Percentiles rank a stretch among this genome's conserved stretches.
Conservation (phyloP, 2,113 vertebrate species). For the Morone chrysops region DNA sequence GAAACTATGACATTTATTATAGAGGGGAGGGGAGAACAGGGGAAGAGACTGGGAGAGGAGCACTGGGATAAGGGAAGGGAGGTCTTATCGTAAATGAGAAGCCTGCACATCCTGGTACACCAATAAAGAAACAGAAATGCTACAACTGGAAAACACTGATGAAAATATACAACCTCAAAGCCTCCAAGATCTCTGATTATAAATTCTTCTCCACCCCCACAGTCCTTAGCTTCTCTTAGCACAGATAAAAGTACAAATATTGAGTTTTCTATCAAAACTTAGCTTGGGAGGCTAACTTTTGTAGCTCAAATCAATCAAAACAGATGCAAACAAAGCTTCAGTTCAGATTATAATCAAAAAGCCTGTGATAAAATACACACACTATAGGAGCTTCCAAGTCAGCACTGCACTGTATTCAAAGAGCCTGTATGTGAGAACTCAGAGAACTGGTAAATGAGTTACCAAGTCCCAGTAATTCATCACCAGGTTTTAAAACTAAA, state of each 20-base stretch:
- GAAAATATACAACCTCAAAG: conserved; percentile 39
- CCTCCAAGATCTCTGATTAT: conserved; percentile 1
- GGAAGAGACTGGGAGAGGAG: conserved; percentile 60
- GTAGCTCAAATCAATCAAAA: conserved; percentile 37
- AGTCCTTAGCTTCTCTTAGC: background rate
- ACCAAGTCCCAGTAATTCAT: conserved; percentile 74
- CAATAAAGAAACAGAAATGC: conserved; percentile 30
- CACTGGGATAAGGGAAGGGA: conserved; percentile 59
- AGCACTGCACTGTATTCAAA: conserved; percentile 45
- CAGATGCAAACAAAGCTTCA: conserved; percentile 49
- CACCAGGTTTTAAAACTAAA: conserved; percentile 70
- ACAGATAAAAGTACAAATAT: conserved; percentile 43
- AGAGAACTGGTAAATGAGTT: conserved; percentile 75
- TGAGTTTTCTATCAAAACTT: conserved; percentile 52
- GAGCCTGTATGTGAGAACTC: conserved; percentile 13
- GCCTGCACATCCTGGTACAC: conserved; percentile 73
- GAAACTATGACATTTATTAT: conserved; percentile 89
- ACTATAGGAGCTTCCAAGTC: conserved; percentile 19
- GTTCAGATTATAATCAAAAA: conserved; percentile 37
- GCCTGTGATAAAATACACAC: conserved; percentile 37
- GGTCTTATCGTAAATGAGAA: conserved; percentile 72
- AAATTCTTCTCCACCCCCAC: background rate
- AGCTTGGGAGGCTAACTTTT: background rate
- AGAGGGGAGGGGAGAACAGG: conserved; percentile 52
- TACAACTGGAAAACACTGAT: conserved; percentile 31